These are phyloP conservation scores for Orchesella cincta DNA, from an alignment of 1,140 invertebrate genomes.

Conservation along the genomic window DNA sequence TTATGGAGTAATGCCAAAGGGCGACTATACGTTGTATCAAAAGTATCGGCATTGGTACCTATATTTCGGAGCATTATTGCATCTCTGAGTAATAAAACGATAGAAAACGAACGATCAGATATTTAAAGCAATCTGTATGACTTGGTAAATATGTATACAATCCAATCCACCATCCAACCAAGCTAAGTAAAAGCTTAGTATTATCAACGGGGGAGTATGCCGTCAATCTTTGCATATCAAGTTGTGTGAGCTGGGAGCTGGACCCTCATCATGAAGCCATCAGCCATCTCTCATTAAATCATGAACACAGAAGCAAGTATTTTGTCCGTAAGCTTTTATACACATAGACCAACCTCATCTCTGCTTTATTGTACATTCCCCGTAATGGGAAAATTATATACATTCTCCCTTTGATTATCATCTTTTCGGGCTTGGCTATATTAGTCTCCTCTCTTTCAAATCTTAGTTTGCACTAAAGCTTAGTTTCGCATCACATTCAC, in stretches of 20 bases:
- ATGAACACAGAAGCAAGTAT: neutral
- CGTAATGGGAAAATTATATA: neutral
- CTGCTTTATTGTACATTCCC: neutral
- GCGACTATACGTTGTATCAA: neutral
- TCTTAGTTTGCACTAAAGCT: neutral
- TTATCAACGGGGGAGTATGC: too few relatives aligned
- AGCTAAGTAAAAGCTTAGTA: too few relatives aligned
- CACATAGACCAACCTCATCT: neutral
- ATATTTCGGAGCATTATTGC: too few relatives aligned
- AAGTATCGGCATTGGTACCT: too few relatives aligned
- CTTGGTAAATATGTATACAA: neutral
- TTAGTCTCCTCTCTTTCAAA: neutral
- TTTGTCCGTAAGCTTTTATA: neutral
- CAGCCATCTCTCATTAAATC: constrained; percentile 10
- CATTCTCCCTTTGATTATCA: neutral
- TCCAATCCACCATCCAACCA: too few relatives aligned
- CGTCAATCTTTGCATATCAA: too few relatives aligned
- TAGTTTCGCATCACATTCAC: too few relatives aligned
- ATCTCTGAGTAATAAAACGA: neutral
- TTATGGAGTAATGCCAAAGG: constrained; percentile 7
- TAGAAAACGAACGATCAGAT: too few relatives aligned
- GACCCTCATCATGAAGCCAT: neutral
- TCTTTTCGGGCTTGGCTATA: too few relatives aligned
- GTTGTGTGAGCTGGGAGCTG: neutral
- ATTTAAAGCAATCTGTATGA: too few relatives aligned